phyloP scores from a whole-genome alignment of 2,113 vertebrate genomes.

The Ictalurus furcatus region DNA sequence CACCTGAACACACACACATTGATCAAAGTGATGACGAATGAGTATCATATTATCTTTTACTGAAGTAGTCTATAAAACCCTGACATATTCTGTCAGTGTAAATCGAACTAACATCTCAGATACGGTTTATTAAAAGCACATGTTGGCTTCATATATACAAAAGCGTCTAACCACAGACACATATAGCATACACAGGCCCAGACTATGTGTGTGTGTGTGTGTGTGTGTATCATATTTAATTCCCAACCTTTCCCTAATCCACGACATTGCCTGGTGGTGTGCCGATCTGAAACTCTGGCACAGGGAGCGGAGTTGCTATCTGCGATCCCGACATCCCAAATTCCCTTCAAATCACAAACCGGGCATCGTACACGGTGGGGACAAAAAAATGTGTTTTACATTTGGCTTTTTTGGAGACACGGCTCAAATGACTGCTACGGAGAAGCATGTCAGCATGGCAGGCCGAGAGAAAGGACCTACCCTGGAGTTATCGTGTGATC shows the following conservation, averaged over 20 bases:
- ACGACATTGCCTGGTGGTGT: constrained; percentile 52
- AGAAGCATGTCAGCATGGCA: constrained; percentile 48
- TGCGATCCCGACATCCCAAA: constrained; percentile 65
- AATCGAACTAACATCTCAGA: constrained; percentile 21
- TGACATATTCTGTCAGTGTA: constrained; percentile 19
- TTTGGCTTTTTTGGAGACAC: constrained; percentile 64
- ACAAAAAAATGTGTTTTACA: constrained; percentile 70
- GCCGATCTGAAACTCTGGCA: constrained; percentile 57
- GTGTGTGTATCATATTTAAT: constrained; percentile 43
- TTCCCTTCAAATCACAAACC: constrained; percentile 66
- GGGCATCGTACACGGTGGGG: constrained; percentile 52
- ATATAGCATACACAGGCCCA: neutral
- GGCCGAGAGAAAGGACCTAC: constrained; percentile 53
- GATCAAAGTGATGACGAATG: constrained; percentile 19
- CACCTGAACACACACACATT: constrained; percentile 23
- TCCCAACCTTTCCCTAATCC: constrained; percentile 54
- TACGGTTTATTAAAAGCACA: constrained; percentile 32
- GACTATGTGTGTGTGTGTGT: neutral
- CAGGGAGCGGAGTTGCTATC: constrained; percentile 57
- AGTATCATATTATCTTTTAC: constrained; percentile 25
- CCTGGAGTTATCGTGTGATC: constrained; percentile 57
- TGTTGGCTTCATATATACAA: neutral
- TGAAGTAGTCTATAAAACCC: constrained; percentile 21
- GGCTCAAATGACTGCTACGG: constrained; percentile 56
- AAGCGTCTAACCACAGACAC: neutral